Conservation (phyloP, 2,113 vertebrate species). For the Perognathus longimembris region DNA sequence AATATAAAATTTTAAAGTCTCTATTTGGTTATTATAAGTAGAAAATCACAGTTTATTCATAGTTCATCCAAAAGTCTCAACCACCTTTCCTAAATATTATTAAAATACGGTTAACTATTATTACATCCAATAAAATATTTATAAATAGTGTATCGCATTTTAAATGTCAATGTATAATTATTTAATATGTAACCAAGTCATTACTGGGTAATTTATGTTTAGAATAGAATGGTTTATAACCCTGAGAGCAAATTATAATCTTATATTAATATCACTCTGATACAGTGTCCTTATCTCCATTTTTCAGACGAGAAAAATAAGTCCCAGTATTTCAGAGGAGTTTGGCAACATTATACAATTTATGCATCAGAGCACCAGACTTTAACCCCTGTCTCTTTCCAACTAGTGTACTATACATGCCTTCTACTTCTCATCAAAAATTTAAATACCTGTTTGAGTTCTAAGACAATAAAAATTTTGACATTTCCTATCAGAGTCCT, state of each 20-base stretch:
- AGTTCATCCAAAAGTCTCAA: background rate
- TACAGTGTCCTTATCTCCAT: background rate
- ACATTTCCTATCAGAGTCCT: background rate
- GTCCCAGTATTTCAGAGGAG: background rate
- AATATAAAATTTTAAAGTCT: slow-evolving; percentile 12
- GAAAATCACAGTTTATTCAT: background rate
- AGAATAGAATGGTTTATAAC: slow-evolving; percentile 16
- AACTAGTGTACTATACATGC: background rate
- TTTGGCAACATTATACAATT: background rate
- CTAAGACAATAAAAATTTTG: background rate
- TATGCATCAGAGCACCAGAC: background rate
- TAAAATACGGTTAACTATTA: background rate
- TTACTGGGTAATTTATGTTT: slow-evolving; percentile 28
- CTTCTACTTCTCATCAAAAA: slow-evolving; percentile 3
- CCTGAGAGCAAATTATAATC: slow-evolving; percentile 28
- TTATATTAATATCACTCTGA: background rate
- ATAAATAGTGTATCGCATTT: background rate
- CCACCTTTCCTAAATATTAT: background rate
- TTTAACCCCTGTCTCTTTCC: background rate
- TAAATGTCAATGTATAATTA: slow-evolving; percentile 11
- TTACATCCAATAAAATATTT: background rate
- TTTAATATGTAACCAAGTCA: slow-evolving; percentile 10
- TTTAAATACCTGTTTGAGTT: background rate
- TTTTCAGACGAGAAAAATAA: slow-evolving; percentile 44
- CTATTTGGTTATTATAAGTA: slow-evolving; percentile 32